Percentiles rank a stretch among this genome's conserved stretches.
Conservation (phyloP, 2,888 invertebrate genomes). For the Limnephilus marmoratus region DNA sequence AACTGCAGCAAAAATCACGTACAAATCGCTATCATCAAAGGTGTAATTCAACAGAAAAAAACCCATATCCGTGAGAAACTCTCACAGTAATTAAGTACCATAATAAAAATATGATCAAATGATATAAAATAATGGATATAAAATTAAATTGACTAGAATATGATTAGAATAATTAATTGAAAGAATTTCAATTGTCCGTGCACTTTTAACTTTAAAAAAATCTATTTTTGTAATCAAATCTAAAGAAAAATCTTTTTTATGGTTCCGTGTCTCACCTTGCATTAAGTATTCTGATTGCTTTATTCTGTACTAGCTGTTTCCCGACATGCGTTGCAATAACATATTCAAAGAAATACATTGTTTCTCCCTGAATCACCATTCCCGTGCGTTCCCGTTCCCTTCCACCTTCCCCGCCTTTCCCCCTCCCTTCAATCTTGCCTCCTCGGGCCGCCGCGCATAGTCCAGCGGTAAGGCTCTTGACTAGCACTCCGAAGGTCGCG, state of each 20-base stretch:
- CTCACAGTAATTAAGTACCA: neutral
- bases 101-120: neutral
- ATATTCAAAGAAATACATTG: too few relatives aligned
- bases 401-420: too few relatives aligned
- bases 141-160: neutral
- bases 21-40: neutral
- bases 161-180: neutral
- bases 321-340: too few relatives aligned
- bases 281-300: neutral
- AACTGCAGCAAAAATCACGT: neutral
- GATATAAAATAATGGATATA: neutral
- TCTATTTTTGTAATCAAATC: neutral
- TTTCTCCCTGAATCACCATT: too few relatives aligned
- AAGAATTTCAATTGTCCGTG: neutral
- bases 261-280: neutral
- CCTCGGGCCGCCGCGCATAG: too few relatives aligned
- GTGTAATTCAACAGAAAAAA: neutral
- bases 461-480: too few relatives aligned
- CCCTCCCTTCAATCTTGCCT: too few relatives aligned
- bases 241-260: neutral
- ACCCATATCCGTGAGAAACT: neutral
- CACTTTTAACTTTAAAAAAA: neutral
- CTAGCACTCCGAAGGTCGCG: too few relatives aligned
- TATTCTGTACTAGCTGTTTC: too few relatives aligned
- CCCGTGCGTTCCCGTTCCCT: too few relatives aligned